A percentile compares a stretch with the other conserved stretches of the same genome.
Conservation (phyloP, 1,140 invertebrate genomes). For the Meteorus sp. region DNA sequence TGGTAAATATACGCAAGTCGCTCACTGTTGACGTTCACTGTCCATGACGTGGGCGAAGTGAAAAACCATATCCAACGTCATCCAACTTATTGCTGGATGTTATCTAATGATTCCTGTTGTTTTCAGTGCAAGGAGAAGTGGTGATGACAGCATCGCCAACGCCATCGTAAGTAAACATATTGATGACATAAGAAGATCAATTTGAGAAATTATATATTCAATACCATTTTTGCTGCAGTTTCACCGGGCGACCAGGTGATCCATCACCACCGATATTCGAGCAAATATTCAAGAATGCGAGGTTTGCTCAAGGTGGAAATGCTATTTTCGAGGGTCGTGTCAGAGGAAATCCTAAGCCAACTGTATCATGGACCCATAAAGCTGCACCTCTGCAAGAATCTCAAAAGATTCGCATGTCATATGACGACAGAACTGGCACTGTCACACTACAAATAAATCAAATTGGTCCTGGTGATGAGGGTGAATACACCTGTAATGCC, state of each 20-base stretch:
- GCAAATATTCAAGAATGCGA: conserved; percentile 89
- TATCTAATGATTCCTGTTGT: conserved; percentile 27
- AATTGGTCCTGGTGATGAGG: conserved; percentile 91
- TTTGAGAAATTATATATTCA: too few species aligned
- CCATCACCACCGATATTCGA: conserved; percentile 88
- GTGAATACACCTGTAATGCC: conserved; percentile 93
- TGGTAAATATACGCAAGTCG: too few species aligned
- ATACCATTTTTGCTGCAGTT: conserved; percentile 39
- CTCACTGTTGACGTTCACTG: conserved; percentile 3
- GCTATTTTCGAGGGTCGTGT: conserved; percentile 90
- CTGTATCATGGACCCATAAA: conserved; percentile 92
- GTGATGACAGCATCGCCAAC: conserved; percentile 53
- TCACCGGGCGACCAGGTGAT: conserved; percentile 64
- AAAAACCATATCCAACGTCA: neutral
- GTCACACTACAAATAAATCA: conserved; percentile 87
- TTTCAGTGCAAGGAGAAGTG: conserved; percentile 57
- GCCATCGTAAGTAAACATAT: conserved; percentile 57
- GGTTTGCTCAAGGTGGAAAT: conserved; percentile 91
- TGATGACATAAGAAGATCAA: too few species aligned
- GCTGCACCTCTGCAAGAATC: conserved; percentile 79
- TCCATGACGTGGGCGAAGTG: conserved; percentile 9
- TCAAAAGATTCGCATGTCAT: conserved; percentile 82
- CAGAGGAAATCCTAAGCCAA: conserved; percentile 89
- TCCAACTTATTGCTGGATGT: neutral
- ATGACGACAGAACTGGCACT: conserved; percentile 83